Evolutionary conservation across 2,888 invertebrate species (phyloP), one percentile per base, ranked within the genome.

Genomic region (Drosophila borborema): DNA sequence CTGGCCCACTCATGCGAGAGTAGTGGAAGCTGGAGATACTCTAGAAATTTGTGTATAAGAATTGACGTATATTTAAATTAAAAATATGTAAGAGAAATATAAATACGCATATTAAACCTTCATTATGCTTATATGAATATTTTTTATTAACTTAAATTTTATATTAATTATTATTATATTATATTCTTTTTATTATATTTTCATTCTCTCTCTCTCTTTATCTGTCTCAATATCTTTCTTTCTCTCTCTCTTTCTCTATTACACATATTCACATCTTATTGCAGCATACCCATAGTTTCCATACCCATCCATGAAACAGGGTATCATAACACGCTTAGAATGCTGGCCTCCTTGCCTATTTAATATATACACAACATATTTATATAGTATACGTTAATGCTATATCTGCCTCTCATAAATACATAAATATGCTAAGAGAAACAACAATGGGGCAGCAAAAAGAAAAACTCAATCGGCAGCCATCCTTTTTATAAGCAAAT

Each of bases 361-460:
- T 65, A 63, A 63, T 63, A 55, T 40, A 49, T 49, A 40, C 18
- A 48, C 38, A 60, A 46, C 45, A 46, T 41, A 48, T 20, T 31
- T 48, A 64, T 63, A 55, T 45, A 63, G 49, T 63, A 58, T 74
- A 76, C 76, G 6, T 28, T 38, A 14, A 18, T 7, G 28, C 20
- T 23, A 78, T 86, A 78, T 86, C 74, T 74, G 54, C 67, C 67
- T n/a, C 81, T 84, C 75, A 83, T 89, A 89, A 89, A 89, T 89
- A 86, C 88, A 85, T 76, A 87, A 89, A 82, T 80, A 81, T 77
- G 81, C 71, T 72, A 70, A 60, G 49, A 45, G 63, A 64, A 49
- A 66, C 40, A 53, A 70, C 60, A 69, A 88, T 80, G 31, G 59
- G 28, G 6, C n/a, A 28, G 28, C 28, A 69, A 5, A 38, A 70